phyloP scores from a whole-genome alignment of 2,888 invertebrate species.

The Tetragonula carbonaria region DNA sequence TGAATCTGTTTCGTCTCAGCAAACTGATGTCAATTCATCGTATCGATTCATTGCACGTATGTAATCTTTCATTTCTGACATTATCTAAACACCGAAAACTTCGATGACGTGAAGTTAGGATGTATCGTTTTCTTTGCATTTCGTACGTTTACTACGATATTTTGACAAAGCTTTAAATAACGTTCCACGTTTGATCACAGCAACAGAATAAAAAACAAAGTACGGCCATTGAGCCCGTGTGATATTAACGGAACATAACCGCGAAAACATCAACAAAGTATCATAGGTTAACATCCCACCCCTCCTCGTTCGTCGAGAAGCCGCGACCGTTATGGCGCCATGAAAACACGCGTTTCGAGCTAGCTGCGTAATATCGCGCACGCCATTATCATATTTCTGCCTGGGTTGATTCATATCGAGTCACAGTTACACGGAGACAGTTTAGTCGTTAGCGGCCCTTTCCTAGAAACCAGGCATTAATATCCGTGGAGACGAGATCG shows the following conservation, averaged over 20 bases:
- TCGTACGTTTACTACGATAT: too few species aligned
- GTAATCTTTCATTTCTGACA: too few species aligned
- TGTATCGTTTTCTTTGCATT: too few species aligned
- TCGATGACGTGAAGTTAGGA: too few species aligned
- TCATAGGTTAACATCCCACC: neutral
- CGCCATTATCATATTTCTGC: conserved; percentile 52
- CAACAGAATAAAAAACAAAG: neutral
- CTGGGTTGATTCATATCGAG: conserved; percentile 42
- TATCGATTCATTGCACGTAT: too few species aligned
- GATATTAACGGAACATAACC: neutral
- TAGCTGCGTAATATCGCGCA: conserved; percentile 2
- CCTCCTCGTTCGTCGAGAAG: neutral
- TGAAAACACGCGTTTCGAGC: neutral
- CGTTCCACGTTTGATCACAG: neutral
- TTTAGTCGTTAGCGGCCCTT: conserved; percentile 37
- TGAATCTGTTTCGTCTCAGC: too few species aligned
- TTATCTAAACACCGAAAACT: too few species aligned
- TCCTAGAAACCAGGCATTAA: conserved; percentile 49
- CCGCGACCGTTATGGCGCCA: conserved; percentile 18
- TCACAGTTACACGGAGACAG: conserved; percentile 33
- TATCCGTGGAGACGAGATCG: conserved; percentile 34
- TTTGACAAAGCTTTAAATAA: too few species aligned
- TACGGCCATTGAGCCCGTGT: too few species aligned
- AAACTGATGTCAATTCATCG: too few species aligned
- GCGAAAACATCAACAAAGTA: neutral